Base-by-base conservation (phyloP, 2,797 vertebrate species). In the Sebastes dallii region DNA sequence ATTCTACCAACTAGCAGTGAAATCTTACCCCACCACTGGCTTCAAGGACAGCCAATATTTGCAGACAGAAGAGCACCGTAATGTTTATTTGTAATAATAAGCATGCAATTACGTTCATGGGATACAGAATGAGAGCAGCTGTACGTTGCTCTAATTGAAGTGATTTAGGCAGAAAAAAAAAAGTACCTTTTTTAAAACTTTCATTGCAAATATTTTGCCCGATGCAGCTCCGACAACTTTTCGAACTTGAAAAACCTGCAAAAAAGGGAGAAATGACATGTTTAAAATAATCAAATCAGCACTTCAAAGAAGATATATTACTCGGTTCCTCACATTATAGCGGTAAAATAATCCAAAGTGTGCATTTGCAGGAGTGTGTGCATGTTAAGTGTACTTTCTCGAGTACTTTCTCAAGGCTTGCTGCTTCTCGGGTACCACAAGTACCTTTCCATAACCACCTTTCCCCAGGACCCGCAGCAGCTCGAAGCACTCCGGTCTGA, bases 161-260 rank as follows among this genome's bases (percentile, higher is more conserved):
- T 4, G 29, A 78, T 42, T 30, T 5, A 39, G 27, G 56, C n/a
- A 60, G 29, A 52, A 58, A 36, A 36, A 58, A 58, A 58, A 18
- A 75, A 93, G 46, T 96, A 99, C 98, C 98, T 99, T 99, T 96
- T 99, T 99, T 93, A 99, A 96, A 91, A 99, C 98, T 94, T 99
- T 99, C 98, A 99, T 99, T 81, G 99, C 99, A 97, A 99, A 99
- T 95, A 99, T 99, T 91, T 99, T 99, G 88, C 98, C 97, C 0
- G 97, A 95, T 83, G 96, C 97, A 50, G 97, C 97, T 86, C 98
- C 98, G 1, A 96, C 95, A 75, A 99, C 98, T 96, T 99, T 99
- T 68, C 97, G 95, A 73, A 99, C 99, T 96, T 99, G 98, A 87
- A 99, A 99, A 88, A 99, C 98, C 98, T 99, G 71, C 3, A 83